phyloP scores from a whole-genome alignment of 2,888 invertebrate species.

The Isotomurus palustris region DNA sequence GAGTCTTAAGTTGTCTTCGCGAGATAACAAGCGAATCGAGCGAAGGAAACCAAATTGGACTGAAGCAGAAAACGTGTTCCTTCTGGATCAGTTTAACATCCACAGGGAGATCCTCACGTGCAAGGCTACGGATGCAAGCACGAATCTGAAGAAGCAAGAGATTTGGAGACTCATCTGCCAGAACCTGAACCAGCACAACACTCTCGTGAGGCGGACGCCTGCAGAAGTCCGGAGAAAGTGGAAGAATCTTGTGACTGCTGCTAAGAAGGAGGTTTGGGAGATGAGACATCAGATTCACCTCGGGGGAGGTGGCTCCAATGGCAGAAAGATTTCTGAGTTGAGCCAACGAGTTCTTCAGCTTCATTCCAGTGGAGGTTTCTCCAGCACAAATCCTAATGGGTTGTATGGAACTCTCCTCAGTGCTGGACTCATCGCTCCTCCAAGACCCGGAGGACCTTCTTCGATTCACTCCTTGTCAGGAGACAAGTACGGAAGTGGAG shows the following conservation, averaged over 20 bases:
- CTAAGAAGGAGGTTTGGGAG: slow-evolving; percentile 46
- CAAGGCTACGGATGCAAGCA: slow-evolving; percentile 46
- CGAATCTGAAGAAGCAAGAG: slow-evolving; percentile 45
- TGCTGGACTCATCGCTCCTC: slow-evolving; percentile 29
- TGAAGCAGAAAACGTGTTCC: slow-evolving; percentile 45
- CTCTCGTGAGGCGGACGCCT: slow-evolving; percentile 44
- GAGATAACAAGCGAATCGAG: slow-evolving; percentile 32
- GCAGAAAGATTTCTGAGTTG: slow-evolving; percentile 44
- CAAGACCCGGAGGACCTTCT: slow-evolving; percentile 5
- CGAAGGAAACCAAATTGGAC: slow-evolving; percentile 26
- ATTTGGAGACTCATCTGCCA: slow-evolving; percentile 46
- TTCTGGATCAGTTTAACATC: slow-evolving; percentile 44
- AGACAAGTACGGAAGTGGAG: slow-evolving; percentile 24
- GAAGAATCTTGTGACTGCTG: slow-evolving; percentile 46
- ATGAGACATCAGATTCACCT: slow-evolving; percentile 42
- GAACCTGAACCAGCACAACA: slow-evolving; percentile 44
- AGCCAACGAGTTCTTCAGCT: slow-evolving; percentile 45
- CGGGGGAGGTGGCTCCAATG: slow-evolving; percentile 30
- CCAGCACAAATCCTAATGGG: slow-evolving; percentile 27
- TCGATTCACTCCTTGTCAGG: slow-evolving; percentile 9
- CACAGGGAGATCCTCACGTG: slow-evolving; percentile 46
- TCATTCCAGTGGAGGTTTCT: slow-evolving; percentile 39
- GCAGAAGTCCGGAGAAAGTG: slow-evolving; percentile 46
- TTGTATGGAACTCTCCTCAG: slow-evolving; percentile 29
- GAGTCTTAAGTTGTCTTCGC: slow-evolving; percentile 32